Conservation (phyloP, 1,140 invertebrate genomes). For the Augochlora pura region DNA sequence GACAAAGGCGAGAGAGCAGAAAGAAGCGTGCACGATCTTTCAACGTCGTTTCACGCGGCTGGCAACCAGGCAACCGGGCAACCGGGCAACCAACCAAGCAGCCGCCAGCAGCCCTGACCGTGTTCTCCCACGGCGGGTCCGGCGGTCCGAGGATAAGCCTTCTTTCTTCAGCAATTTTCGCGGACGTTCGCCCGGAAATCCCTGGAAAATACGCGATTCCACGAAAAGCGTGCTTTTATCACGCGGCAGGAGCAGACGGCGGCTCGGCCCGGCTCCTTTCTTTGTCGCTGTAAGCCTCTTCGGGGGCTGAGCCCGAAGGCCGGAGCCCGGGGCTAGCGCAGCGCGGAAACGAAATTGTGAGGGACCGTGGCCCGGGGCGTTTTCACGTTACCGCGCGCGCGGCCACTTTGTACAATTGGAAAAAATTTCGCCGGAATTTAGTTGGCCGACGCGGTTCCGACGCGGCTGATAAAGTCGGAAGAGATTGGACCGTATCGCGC, state of each 20-base stretch:
- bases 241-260: constrained; percentile 9
- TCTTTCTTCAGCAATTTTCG: constrained; percentile 38
- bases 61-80: not conserved
- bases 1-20: constrained; percentile 1
- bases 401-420: constrained; percentile 22
- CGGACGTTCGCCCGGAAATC: constrained; percentile 30
- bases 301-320: not conserved
- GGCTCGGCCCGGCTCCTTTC: not conserved
- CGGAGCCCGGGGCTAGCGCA: not conserved
- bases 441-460: not conserved
- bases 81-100: too few relatives aligned
- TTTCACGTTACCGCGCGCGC: not conserved
- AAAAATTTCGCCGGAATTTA: constrained; percentile 15
- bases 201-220: constrained; percentile 30
- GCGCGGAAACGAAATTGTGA: constrained; percentile 20
- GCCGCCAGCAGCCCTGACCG: not conserved
- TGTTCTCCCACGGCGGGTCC: not conserved
- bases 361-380: not conserved
- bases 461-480: not conserved
- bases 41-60: constrained; percentile 32
- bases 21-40: constrained; percentile 34
- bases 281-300: constrained; percentile 36
- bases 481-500: constrained; percentile 6
- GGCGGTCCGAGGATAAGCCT: constrained; percentile 20
- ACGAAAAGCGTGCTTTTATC: constrained; percentile 30